Evolutionary conservation across 2,113 vertebrate species (phyloP).

Genomic region (Aviceda subcristata): DNA sequence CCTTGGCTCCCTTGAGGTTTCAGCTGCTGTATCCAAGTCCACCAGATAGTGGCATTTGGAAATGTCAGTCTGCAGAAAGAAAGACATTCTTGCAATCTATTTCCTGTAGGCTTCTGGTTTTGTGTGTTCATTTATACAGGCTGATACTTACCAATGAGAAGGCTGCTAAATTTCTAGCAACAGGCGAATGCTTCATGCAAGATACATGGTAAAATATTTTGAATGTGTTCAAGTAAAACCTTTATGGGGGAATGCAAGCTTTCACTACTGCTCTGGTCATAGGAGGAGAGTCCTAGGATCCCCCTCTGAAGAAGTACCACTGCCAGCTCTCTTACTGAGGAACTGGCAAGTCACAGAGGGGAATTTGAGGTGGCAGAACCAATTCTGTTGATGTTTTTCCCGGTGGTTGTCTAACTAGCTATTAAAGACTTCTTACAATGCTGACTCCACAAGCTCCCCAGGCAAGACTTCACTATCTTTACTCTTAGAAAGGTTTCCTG

Average conservation of each 20-base stretch:
- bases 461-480: background rate
- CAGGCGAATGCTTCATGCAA: background rate
- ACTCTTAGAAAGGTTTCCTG: background rate
- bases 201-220: background rate
- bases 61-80: conserved; percentile 83
- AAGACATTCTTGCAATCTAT: background rate
- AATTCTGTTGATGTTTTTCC: background rate
- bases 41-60: conserved; percentile 94
- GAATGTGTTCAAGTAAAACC: background rate
- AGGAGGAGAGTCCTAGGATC: background rate
- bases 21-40: conserved; percentile 83
- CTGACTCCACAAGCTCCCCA: background rate
- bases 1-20: conserved; percentile 82
- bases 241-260: background rate
- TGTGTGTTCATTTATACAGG: background rate
- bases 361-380: background rate
- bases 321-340: background rate
- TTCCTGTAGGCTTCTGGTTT: background rate
- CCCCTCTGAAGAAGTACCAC: background rate
- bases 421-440: background rate
- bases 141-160: background rate
- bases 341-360: background rate
- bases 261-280: background rate
- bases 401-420: background rate
- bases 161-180: background rate